Percentiles rank a stretch among this genome's conserved stretches.
Evolutionary conservation across 1,140 invertebrate genomes (phyloP).

Genomic region (Mesaphorura yosii): DNA sequence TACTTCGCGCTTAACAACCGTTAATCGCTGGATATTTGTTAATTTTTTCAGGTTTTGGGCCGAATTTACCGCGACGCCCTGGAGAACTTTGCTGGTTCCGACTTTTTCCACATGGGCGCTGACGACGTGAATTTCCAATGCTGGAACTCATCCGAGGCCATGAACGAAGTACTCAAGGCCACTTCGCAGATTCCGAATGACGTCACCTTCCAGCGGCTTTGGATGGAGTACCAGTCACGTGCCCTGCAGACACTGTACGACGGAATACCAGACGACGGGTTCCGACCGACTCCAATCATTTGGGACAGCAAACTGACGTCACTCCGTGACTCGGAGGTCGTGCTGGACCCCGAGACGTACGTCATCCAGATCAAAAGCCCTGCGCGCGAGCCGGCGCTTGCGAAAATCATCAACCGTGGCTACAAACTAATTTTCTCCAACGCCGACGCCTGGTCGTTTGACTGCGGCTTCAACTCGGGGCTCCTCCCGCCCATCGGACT

Average conservation of each 20-base stretch:
- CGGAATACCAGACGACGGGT: conserved; percentile 14
- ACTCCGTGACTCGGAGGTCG: conserved; percentile 30
- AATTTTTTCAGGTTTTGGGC: conserved; percentile 14
- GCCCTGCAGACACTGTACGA: conserved; percentile 30
- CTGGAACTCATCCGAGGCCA: conserved; percentile 59
- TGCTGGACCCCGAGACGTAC: conserved; percentile 56
- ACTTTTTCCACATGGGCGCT: conserved; percentile 80
- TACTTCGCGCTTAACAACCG: too few relatives aligned
- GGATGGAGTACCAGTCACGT: conserved; percentile 32
- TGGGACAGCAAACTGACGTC: conserved; percentile 32
- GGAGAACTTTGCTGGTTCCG: conserved; percentile 38
- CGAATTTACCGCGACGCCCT: conserved; percentile 30
- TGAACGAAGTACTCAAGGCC: conserved; percentile 37
- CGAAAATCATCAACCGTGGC: conserved; percentile 31
- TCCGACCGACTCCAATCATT: conserved; percentile 30
- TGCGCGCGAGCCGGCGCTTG: conserved; percentile 28
- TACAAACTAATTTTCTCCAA: conserved; percentile 33
- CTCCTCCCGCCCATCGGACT: conserved; percentile 28
- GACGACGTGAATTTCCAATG: conserved; percentile 66
- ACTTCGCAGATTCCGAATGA: conserved; percentile 32
- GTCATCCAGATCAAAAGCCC: conserved; percentile 59
- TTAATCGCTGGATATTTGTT: not conserved
- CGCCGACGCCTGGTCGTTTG: conserved; percentile 31
- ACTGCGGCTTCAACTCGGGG: conserved; percentile 40
- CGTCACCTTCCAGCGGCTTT: conserved; percentile 31